These are phyloP conservation scores for Zonitis immaculata DNA, from an alignment of 2,888 invertebrate genomes.

Conservation along the genomic window DNA sequence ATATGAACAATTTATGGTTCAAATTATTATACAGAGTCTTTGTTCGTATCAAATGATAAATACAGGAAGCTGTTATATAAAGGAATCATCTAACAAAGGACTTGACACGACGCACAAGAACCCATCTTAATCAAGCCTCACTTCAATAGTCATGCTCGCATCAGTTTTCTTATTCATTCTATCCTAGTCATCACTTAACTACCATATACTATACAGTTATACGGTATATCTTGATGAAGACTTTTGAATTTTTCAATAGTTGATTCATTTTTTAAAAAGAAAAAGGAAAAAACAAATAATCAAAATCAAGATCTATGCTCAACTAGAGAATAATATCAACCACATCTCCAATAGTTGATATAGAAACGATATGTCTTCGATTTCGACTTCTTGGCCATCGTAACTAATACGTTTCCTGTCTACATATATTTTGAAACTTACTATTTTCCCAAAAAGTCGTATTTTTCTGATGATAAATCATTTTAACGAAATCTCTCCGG, in stretches of 20 bases:
- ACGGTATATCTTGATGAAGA: no score
- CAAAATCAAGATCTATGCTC: neutral
- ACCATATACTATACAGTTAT: no score
- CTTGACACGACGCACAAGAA: neutral
- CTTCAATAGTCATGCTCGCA: neutral
- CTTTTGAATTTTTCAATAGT: neutral
- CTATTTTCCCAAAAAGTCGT: neutral
- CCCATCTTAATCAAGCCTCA: neutral
- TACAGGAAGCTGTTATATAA: neutral
- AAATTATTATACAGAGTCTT: no score
- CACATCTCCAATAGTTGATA: neutral
- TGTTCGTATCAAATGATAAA: neutral
- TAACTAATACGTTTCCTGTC: neutral
- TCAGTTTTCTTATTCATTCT: neutral
- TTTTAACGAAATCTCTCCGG: conserved; percentile 9
- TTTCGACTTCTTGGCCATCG: neutral
- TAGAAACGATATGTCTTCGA: neutral
- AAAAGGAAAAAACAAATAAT: no score
- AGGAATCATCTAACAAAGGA: neutral
- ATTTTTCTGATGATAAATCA: conserved; percentile 11
- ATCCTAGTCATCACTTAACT: neutral
- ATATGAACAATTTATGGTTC: neutral
- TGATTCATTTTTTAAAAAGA: no score
- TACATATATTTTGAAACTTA: neutral
- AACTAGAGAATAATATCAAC: neutral